Conservation (phyloP, 2,888 invertebrate genomes). For the Oegoconia quadripuncta region DNA sequence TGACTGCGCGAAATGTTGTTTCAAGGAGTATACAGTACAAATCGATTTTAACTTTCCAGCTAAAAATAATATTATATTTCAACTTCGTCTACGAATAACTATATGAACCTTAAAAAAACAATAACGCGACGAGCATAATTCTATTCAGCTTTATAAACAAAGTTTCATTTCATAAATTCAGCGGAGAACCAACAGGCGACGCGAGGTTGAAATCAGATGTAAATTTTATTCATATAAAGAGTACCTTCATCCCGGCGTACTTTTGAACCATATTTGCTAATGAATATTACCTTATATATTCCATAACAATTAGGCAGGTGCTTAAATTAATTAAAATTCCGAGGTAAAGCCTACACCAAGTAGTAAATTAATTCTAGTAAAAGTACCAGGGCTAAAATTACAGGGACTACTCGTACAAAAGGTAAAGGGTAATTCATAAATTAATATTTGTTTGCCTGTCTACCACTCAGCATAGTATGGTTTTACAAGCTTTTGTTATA, state of each 20-base stretch:
- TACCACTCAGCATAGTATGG: too few relatives aligned
- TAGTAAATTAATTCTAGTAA: background rate
- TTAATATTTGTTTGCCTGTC: too few relatives aligned
- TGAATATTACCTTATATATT: slow-evolving; percentile 10
- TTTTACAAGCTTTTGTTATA: too few relatives aligned
- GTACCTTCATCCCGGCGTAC: slow-evolving; percentile 7
- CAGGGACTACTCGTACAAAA: background rate
- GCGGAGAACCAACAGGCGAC: slow-evolving; percentile 5
- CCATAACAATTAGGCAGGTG: slow-evolving; percentile 5
- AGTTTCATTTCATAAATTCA: slow-evolving; percentile 12
- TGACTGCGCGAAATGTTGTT: too few relatives aligned
- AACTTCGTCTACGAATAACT: too few relatives aligned
- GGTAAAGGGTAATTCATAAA: too few relatives aligned
- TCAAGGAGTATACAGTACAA: too few relatives aligned
- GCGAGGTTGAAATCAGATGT: slow-evolving; percentile 17
- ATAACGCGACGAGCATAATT: background rate
- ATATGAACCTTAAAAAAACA: too few relatives aligned
- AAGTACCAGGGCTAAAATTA: background rate
- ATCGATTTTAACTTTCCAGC: too few relatives aligned
- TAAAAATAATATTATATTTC: too few relatives aligned
- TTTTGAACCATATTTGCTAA: slow-evolving; percentile 12
- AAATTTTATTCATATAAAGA: slow-evolving; percentile 21
- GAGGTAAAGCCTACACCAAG: slow-evolving; percentile 1
- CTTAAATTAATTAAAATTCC: slow-evolving; percentile 10
- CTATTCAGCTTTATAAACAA: slow-evolving; percentile 5